These are phyloP conservation scores for Papilio gigon DNA, from an alignment of 2,888 invertebrate species.

Conservation along the genomic window DNA sequence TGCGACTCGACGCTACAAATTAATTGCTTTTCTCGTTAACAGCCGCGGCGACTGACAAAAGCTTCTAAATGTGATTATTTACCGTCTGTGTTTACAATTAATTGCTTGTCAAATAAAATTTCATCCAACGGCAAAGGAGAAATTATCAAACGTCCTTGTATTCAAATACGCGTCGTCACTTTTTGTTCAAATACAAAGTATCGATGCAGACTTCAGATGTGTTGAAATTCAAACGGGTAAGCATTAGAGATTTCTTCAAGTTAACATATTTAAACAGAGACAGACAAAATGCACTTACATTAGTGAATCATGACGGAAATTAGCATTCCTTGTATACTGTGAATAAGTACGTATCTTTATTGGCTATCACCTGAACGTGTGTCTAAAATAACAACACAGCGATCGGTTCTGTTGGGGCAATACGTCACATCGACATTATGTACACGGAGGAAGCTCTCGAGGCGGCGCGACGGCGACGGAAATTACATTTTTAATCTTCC, in stretches of 20 bases:
- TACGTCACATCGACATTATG: constrained; percentile 50
- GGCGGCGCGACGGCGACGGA: constrained; percentile 55
- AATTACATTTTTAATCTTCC: constrained; percentile 64
- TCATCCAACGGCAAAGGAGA: constrained; percentile 8
- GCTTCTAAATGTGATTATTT: constrained; percentile 37
- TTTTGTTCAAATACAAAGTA: background rate
- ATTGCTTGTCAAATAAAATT: constrained; percentile 28
- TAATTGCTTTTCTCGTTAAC: constrained; percentile 43
- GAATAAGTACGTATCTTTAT: background rate
- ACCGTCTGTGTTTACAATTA: constrained; percentile 36
- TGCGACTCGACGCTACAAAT: constrained; percentile 37
- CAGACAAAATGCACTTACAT: too few relatives aligned
- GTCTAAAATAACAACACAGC: constrained; percentile 7
- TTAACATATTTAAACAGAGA: too few relatives aligned
- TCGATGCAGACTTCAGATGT: too few relatives aligned
- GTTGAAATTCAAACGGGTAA: too few relatives aligned
- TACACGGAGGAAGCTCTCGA: constrained; percentile 51
- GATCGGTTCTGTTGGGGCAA: constrained; percentile 39
- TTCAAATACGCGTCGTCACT: background rate
- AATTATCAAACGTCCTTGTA: background rate
- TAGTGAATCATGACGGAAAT: too few relatives aligned
- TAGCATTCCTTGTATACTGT: background rate
- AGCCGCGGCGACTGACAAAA: constrained; percentile 31
- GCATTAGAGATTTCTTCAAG: too few relatives aligned
- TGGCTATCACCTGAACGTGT: background rate